Percentiles rank a stretch among this genome's conserved stretches.
Evolutionary conservation across 2,797 vertebrate genomes (phyloP).

Genomic region (Cryptoblepharus egeriae): DNA sequence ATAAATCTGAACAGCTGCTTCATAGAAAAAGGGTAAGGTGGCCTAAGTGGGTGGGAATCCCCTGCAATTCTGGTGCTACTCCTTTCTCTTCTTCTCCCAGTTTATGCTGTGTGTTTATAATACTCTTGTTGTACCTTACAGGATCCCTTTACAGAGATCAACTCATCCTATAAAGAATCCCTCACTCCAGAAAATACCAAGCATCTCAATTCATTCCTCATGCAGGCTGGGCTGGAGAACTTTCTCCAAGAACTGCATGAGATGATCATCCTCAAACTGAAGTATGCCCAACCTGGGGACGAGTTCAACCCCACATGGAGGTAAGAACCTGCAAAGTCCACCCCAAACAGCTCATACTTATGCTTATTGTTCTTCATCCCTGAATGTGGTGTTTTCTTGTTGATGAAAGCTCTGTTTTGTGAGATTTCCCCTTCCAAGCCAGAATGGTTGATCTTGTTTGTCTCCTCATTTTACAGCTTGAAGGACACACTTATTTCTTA

Average conservation of each 20-base stretch:
- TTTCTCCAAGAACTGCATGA: slow-evolving; percentile 94
- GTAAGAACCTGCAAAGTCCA: slow-evolving; percentile 68
- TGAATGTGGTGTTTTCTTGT: neutral
- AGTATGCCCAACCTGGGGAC: slow-evolving; percentile 68
- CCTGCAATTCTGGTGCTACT: neutral
- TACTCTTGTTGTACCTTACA: slow-evolving; percentile 46
- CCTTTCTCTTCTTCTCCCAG: rapidly evolving
- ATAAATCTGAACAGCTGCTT: slow-evolving; percentile 91
- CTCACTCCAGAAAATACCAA: slow-evolving; percentile 72
- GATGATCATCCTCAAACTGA: slow-evolving; percentile 86
- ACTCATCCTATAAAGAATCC: slow-evolving; percentile 76
- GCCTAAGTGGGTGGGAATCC: neutral
- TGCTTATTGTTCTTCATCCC: neutral
- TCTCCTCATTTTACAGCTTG: slow-evolving; percentile 77
- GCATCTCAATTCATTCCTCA: slow-evolving; percentile 83
- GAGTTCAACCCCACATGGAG: slow-evolving; percentile 83
- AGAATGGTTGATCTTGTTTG: neutral
- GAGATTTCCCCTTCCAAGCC: neutral
- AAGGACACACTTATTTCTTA: slow-evolving; percentile 80
- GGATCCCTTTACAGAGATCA: slow-evolving; percentile 89
- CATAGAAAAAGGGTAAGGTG: slow-evolving; percentile 84
- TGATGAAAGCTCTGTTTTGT: neutral
- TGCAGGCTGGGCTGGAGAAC: slow-evolving; percentile 78
- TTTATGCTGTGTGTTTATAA: neutral
- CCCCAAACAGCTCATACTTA: rapidly evolving